Evolutionary conservation across 2,113 vertebrate genomes (phyloP).

Genomic region (Nothocercus julius): DNA sequence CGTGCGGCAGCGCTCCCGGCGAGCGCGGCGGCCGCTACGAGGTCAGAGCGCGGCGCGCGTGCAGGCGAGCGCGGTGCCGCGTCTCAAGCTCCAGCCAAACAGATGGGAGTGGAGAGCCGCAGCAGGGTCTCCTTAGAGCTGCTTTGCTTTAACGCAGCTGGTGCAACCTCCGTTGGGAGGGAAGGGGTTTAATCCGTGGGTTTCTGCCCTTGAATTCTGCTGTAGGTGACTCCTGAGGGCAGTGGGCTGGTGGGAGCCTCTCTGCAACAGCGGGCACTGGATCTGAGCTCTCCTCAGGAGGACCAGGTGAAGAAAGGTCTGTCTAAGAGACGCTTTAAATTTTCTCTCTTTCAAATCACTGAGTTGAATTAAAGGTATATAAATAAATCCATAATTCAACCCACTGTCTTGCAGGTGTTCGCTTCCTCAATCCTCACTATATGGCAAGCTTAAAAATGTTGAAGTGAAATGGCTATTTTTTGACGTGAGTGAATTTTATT

Average conservation of each 20-base stretch:
- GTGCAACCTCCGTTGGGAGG: background rate
- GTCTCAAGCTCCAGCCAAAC: too few relatives aligned
- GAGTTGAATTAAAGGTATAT: background rate
- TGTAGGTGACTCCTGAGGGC: background rate
- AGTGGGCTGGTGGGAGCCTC: background rate
- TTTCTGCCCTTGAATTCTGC: background rate
- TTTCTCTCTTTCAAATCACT: background rate
- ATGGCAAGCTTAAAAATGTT: background rate
- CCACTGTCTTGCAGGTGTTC: background rate
- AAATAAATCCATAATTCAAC: background rate
- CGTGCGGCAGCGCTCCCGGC: background rate
- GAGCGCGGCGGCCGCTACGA: too few relatives aligned
- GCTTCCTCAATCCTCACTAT: background rate
- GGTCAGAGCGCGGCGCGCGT: too few relatives aligned
- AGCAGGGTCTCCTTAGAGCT: background rate
- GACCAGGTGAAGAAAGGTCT: background rate
- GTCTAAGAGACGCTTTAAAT: background rate
- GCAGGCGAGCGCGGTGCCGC: too few relatives aligned
- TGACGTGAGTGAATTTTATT: slow-evolving; percentile 6
- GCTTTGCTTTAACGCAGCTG: background rate
- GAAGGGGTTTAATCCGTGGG: too few relatives aligned
- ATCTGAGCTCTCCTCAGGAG: background rate
- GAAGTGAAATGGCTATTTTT: background rate
- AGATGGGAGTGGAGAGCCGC: too few relatives aligned
- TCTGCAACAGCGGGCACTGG: background rate